Evolutionary conservation across 1,140 invertebrate genomes (phyloP), one percentile per base, ranked within the genome.

Genomic region (Drosophila ironensis): DNA sequence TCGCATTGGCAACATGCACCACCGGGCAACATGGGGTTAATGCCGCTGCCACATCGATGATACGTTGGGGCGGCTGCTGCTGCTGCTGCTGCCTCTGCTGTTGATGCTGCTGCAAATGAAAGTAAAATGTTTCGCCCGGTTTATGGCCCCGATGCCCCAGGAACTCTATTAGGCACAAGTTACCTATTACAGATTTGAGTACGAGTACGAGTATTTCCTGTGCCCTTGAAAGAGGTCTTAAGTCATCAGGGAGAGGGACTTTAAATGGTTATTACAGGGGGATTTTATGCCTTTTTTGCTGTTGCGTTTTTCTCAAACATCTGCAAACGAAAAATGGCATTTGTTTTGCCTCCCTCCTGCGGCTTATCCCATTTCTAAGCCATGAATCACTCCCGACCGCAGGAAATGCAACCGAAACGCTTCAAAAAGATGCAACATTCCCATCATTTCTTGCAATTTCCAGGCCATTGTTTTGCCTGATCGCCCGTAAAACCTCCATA

Each of bases 401-500:
- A 63, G 27, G 28, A 38, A 48, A 9, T 38, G 57, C 60, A 64
- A 63, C 60, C 12, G 33, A 19, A 45, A 14, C 27, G 25, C 12
- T 27, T 22, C 25, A 17, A 9, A 28, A 24, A 64, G 59, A 35
- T 48, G 57, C 25, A 50, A 51, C 22, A 41, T 51, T 50, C 19
- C 41, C 60, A 64, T 64, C 48, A 64, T 69, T 24, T 69, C 66
- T 46, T 45, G 66, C 67, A 51, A 70, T 70, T 60, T 70, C 30
- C 38, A 42, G 19, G 19, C 33, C 56, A 63, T 78, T 82, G 77
- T 84, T 44, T 60, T 8, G 50, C 61, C 52, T 73, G 45, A 70
- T 70, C 46, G 61, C 54, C 61, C 61, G 73, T 77, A 52, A 72
- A 84, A 77, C 59, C 77, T 61, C 44, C 38, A 67, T 59, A 25